Base-by-base conservation (phyloP, 1,140 invertebrate species). In the Aphelenchoides avenae region DNA sequence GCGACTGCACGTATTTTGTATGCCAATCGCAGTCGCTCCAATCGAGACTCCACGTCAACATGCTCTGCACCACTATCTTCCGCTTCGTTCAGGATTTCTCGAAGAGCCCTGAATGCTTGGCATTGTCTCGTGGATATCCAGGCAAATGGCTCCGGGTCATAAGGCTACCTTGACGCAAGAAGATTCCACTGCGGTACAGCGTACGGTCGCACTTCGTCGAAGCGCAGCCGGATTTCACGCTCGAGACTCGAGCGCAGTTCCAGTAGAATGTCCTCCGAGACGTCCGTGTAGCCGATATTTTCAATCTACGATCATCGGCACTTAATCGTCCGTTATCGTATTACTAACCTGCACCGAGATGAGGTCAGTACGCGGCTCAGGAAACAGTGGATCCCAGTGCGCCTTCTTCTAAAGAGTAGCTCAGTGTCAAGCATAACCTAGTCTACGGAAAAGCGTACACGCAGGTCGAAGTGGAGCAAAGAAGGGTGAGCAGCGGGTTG, bases 171-270 rank as follows among this genome's bases (percentile, higher is more conserved):
- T 15, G 66, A 70, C 9, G 68, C 65, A 34, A 67, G 36, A 27
- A 71, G 27, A 71, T 68, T 68, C 65, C 65, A 68, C 22, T 68
- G 65, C 9, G 65, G 65, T 27, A 68, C 71, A n/a, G 37, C 68
- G 31, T 65, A 61, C 20, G 39, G 68, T 4, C 65, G 31, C 5
- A 43, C 30, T 52, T 68, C 44, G 56, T 68, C 65, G 24, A 68
- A 65, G 5, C 47, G 13, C 7, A 71, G 36, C 5, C 51, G 41
- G 24, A 68, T 72, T 57, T 68, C 65, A n/a, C 65, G 60, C 33
- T 68, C 65, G 22, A 68, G 46, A 15, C 26, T 44, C 29, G 68
- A 37, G 26, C 68, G 15, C 22, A 72, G 36, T 42, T 68, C 65
- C 27, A 71, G 20, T 29, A 68, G 34, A 5, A 70, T 29, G 36